Evolutionary conservation across 2,113 vertebrate species (phyloP), one percentile per base, ranked within the genome.

Genomic region (Tachysurus fulvidraco): DNA sequence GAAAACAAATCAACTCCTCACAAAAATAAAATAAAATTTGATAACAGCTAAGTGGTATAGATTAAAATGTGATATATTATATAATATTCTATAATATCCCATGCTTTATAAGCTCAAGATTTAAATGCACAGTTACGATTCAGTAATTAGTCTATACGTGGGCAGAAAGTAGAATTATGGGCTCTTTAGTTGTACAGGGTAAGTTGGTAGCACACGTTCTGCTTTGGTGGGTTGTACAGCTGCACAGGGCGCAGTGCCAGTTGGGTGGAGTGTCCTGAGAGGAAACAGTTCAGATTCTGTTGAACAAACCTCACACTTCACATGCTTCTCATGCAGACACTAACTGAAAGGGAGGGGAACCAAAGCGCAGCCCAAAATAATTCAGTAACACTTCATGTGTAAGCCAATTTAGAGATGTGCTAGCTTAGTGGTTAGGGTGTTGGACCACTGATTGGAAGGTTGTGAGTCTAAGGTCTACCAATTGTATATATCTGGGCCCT

Each of bases 201-300:
- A 59, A 36, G 36, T 36, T 81, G 84, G 80, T 46, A 84, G 87
- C 30, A 88, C 85, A 94, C 88, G 62, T 90, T 93, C 87, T 90
- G 85, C 88, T 89, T 83, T 90, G 83, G 78, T 92, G 88, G 92
- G 91, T 90, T 79, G 88, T 89, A 91, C 93, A 94, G 93, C 93
- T 90, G 93, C 85, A 81, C 89, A 88, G 90, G 89, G 94, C 92
- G 88, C 88, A 0, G 88, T 91, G 92, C 93, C 94, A 91, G 89
- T 76, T 91, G 94, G 93, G 91, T 94, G 94, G 94, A 93, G 92
- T 91, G 83, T 89, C 88, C 89, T 83, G 87, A 91, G 83, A 93
- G 93, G 92, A 90, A 91, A 92, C 87, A 0, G 0, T 86, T 87
- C 87, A 87, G 86, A 94, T 91, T 92, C 89, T 90, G 89, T 92